phyloP scores from a whole-genome alignment of 2,797 vertebrate species.

The Jordanella pulchra region DNA sequence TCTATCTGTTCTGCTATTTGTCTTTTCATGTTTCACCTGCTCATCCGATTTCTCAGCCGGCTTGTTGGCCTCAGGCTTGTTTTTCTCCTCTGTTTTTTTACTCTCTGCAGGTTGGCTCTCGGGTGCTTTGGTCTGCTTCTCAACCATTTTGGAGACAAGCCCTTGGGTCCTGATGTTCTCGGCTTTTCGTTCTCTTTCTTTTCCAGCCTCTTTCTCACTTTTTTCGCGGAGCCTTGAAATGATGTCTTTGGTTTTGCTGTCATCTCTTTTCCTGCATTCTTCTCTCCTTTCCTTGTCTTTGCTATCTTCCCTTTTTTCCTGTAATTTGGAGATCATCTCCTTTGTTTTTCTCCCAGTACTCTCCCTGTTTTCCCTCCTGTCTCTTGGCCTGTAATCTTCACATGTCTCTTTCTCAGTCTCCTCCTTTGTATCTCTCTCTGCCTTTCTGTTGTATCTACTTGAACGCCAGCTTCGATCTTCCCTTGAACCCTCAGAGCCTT shows the following conservation, averaged over 20 bases:
- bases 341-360: conserved; percentile 79
- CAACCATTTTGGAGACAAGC: conserved; percentile 77
- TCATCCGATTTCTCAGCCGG: conserved; percentile 47
- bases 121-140: conserved; percentile 77
- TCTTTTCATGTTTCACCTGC: conserved; percentile 54
- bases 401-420: conserved; percentile 78
- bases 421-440: conserved; percentile 60
- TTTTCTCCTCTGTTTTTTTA: conserved; percentile 63
- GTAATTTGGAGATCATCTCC: conserved; percentile 80
- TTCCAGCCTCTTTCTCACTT: conserved; percentile 69
- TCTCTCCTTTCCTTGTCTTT: conserved; percentile 76
- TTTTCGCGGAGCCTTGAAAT: conserved; percentile 80
- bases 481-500: conserved; percentile 45
- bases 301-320: conserved; percentile 75
- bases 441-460: conserved; percentile 48
- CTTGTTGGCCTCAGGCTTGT: conserved; percentile 54
- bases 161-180: conserved; percentile 79
- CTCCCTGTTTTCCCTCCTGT: conserved; percentile 78
- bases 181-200: conserved; percentile 78
- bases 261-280: conserved; percentile 69
- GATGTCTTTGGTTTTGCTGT: conserved; percentile 80
- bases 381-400: conserved; percentile 71
- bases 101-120: conserved; percentile 76
- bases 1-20: conserved; percentile 60
- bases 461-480: conserved; percentile 57